Evolutionary conservation across 2,113 vertebrate genomes (phyloP).

Genomic region (Serilophus lunatus): DNA sequence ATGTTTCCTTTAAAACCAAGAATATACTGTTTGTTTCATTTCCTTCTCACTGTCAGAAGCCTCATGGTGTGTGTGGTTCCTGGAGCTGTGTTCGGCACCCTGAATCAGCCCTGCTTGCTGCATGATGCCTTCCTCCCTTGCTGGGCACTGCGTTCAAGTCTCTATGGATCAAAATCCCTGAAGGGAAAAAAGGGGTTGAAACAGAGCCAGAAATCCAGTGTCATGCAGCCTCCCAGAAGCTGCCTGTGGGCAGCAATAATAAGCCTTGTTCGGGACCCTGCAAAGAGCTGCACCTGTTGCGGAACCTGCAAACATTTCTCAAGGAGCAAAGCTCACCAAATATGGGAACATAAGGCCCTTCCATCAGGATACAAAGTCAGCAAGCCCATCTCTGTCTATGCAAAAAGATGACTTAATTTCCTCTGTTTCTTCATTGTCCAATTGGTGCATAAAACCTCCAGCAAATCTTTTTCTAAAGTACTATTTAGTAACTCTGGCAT

Average conservation of each 20-base stretch:
- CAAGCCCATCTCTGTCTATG: not conserved
- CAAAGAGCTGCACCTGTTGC: not conserved
- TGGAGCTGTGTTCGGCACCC: not conserved
- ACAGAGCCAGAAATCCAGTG: not conserved
- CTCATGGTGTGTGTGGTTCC: accelerated
- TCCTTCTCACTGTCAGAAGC: not conserved
- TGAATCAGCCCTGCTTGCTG: not conserved
- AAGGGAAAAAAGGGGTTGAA: not conserved
- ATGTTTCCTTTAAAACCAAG: not conserved
- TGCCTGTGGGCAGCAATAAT: not conserved
- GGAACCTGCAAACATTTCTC: not conserved
- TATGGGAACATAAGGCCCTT: not conserved
- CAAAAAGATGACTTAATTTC: not conserved
- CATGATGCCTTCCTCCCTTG: not conserved
- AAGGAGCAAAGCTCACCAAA: not conserved
- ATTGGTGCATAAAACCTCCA: not conserved
- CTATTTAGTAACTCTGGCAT: not conserved
- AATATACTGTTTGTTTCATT: not conserved
- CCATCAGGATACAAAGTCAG: not conserved
- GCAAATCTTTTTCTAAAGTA: not conserved
- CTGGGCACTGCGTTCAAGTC: not conserved
- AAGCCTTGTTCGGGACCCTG: not conserved
- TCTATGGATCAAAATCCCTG: not conserved
- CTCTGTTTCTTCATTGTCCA: not conserved
- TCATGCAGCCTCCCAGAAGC: not conserved